Conservation (phyloP, 2,888 invertebrate genomes). For the Tortricodes alternella region DNA sequence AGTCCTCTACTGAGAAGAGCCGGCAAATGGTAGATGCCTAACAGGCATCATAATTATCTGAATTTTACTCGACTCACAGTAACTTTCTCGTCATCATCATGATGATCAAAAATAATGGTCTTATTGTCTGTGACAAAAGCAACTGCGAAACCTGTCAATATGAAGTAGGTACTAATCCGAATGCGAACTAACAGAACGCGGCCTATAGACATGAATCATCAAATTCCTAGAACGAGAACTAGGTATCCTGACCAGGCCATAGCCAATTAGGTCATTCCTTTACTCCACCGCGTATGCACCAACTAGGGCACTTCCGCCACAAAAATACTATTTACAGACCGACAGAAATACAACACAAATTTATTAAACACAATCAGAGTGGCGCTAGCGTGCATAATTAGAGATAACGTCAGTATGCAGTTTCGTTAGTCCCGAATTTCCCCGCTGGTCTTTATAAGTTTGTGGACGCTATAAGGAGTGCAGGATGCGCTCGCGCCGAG, state of each 20-base stretch:
- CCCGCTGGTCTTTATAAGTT: background rate
- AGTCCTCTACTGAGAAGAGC: no score
- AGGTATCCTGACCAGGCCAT: slow-evolving; percentile 24
- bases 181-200: no score
- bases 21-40: no score
- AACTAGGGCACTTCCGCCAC: slow-evolving; percentile 41
- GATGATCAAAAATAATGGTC: no score
- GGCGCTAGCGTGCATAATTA: background rate
- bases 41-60: no score
- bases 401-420: background rate
- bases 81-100: no score
- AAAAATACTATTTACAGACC: slow-evolving; percentile 43
- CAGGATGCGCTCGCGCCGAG: slow-evolving; percentile 4
- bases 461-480: background rate
- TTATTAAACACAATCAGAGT: background rate
- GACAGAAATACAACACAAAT: slow-evolving; percentile 37
- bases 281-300: background rate
- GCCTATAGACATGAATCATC: no score
- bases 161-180: no score
- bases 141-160: no score
- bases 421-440: background rate
- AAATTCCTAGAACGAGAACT: slow-evolving; percentile 18
- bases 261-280: slow-evolving; percentile 21
- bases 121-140: no score
- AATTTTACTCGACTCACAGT: no score